Conservation (phyloP, 2,797 vertebrate species). For the Crotalus adamanteus region DNA sequence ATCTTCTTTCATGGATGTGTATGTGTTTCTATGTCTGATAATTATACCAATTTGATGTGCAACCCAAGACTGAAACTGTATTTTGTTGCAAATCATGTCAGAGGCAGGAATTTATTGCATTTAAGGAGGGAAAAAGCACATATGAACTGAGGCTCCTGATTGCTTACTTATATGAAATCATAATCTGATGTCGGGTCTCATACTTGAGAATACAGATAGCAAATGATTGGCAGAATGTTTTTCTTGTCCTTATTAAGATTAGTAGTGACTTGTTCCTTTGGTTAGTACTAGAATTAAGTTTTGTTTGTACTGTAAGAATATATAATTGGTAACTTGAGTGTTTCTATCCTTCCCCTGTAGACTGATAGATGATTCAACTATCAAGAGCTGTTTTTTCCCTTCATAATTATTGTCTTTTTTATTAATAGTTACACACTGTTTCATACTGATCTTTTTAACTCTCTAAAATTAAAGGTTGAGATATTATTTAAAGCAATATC, state of each 20-base stretch:
- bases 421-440: not conserved
- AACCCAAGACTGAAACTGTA: not conserved
- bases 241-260: not conserved
- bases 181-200: not conserved
- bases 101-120: not conserved
- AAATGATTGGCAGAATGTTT: not conserved
- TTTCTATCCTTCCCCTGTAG: slow-evolving; percentile 1
- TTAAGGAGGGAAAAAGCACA: not conserved
- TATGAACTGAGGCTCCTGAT: not conserved
- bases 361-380: not conserved
- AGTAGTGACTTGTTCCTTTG: not conserved
- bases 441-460: not conserved
- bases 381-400: not conserved
- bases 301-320: not conserved
- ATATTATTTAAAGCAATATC: not conserved
- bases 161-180: not conserved
- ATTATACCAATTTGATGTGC: not conserved
- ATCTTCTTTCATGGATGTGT: not conserved
- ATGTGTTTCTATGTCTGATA: not conserved
- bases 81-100: not conserved
- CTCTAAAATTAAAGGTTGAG: not conserved
- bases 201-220: not conserved
- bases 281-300: not conserved
- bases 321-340: not conserved
- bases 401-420: not conserved